A percentile compares a stretch with the other conserved stretches of the same genome.
phyloP scores from a whole-genome alignment of 2,888 invertebrate genomes.

The Cephus nigrinus region DNA sequence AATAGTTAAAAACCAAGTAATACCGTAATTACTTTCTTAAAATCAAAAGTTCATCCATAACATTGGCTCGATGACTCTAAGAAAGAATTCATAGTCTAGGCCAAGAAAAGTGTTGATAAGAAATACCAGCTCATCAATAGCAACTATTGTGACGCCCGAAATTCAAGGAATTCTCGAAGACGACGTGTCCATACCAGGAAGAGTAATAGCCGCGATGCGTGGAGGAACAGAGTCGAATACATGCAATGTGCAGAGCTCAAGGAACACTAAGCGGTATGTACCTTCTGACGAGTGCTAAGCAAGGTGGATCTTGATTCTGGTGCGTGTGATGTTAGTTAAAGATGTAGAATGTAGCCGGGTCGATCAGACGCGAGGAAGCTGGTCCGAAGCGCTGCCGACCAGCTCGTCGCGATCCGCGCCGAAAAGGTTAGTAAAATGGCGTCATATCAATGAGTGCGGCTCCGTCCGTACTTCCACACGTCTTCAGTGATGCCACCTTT shows the following conservation, averaged over 20 bases:
- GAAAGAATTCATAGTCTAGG: background rate
- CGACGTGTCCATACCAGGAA: background rate
- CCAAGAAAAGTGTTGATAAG: background rate
- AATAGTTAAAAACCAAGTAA: background rate
- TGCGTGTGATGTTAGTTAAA: background rate
- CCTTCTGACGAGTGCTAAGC: background rate
- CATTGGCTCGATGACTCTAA: background rate
- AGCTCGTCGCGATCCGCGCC: slow-evolving; percentile 46
- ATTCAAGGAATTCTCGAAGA: background rate
- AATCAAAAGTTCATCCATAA: background rate
- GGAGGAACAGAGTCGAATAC: background rate
- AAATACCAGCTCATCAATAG: background rate
- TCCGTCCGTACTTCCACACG: slow-evolving; percentile 45
- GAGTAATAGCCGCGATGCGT: background rate
- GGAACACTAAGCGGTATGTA: background rate
- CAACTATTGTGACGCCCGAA: background rate
- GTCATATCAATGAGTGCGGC: slow-evolving; percentile 57
- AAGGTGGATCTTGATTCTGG: background rate
- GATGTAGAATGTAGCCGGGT: background rate
- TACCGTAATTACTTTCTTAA: background rate
- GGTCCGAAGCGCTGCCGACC: slow-evolving; percentile 16
- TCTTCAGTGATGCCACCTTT: slow-evolving; percentile 59
- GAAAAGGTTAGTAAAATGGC: slow-evolving; percentile 66
- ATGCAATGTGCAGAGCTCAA: background rate
- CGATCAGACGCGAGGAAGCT: slow-evolving; percentile 5